Evolutionary conservation across 2,113 vertebrate species (phyloP).

Genomic region (Hepsetus odoe): DNA sequence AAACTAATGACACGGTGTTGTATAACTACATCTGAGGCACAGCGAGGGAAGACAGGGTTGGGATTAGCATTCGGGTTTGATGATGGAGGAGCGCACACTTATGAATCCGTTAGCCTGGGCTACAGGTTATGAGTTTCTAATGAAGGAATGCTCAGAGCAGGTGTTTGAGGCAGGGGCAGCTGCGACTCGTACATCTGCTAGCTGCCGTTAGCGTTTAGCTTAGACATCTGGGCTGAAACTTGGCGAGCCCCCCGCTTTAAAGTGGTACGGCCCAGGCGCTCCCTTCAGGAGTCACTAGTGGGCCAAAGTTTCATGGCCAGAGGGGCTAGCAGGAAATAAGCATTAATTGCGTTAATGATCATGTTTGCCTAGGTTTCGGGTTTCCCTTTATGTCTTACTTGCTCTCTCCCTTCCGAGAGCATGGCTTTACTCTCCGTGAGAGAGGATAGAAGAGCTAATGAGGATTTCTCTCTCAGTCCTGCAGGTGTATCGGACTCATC

Average conservation of each 20-base stretch:
- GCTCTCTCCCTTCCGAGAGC: conserved; percentile 23
- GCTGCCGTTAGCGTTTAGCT: neutral
- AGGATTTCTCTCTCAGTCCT: conserved; percentile 39
- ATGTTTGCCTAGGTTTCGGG: conserved; percentile 65
- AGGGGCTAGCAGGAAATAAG: conserved; percentile 64
- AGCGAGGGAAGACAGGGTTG: neutral
- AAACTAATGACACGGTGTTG: neutral
- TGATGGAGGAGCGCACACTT: no score
- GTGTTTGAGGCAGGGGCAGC: neutral
- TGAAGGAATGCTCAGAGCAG: neutral
- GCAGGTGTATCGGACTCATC: conserved; percentile 66
- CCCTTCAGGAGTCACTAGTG: conserved; percentile 43
- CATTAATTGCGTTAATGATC: conserved; percentile 75
- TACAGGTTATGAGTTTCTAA: neutral
- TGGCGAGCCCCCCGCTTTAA: neutral
- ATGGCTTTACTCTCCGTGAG: conserved; percentile 10
- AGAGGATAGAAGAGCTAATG: conserved; percentile 27
- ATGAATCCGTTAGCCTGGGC: neutral
- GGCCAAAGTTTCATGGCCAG: conserved; percentile 65
- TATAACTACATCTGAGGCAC: neutral
- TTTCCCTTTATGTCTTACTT: conserved; percentile 9
- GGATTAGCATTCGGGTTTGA: conserved; percentile 13
- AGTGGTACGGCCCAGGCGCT: conserved; percentile 19
- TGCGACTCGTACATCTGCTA: neutral
- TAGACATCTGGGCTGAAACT: conserved; percentile 12